Evolutionary conservation across 2,113 vertebrate species (phyloP).

Genomic region (Paracanthobrama guichenoti): DNA sequence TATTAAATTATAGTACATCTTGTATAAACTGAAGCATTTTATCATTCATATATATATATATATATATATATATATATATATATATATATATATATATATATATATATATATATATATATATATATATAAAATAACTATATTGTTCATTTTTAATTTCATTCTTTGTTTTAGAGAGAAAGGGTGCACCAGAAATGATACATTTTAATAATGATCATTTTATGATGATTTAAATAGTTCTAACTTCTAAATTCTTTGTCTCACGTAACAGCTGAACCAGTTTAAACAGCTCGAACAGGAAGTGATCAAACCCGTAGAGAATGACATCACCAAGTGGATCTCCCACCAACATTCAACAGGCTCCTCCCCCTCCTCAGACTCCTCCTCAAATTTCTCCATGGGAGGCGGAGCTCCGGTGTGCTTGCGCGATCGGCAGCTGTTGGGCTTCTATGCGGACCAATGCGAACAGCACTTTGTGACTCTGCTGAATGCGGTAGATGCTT

Average conservation of each 20-base stretch:
- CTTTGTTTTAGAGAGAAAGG: background rate
- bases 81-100: no score
- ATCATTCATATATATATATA: no score
- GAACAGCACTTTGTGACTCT: constrained; percentile 91
- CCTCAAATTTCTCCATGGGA: constrained; percentile 58
- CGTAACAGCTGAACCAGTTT: constrained; percentile 89
- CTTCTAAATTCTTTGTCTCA: background rate
- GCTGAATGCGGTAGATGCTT: constrained; percentile 90
- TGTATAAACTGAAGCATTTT: no score
- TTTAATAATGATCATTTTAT: background rate
- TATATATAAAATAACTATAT: no score
- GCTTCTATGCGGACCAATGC: constrained; percentile 92
- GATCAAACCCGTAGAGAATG: constrained; percentile 91
- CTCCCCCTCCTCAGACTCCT: constrained; percentile 54
- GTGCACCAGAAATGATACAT: background rate
- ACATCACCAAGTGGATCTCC: constrained; percentile 90
- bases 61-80: no score
- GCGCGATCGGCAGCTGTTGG: constrained; percentile 84
- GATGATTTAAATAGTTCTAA: background rate
- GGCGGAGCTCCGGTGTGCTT: constrained; percentile 64
- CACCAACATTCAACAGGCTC: constrained; percentile 67
- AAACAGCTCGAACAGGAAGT: constrained; percentile 93
- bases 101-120: no score
- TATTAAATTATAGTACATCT: no score
- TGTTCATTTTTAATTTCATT: background rate